Percentiles rank a stretch among this genome's conserved stretches.
Evolutionary conservation across 2,797 vertebrate species (phyloP).

Genomic region (Pangasius mekongensis): DNA sequence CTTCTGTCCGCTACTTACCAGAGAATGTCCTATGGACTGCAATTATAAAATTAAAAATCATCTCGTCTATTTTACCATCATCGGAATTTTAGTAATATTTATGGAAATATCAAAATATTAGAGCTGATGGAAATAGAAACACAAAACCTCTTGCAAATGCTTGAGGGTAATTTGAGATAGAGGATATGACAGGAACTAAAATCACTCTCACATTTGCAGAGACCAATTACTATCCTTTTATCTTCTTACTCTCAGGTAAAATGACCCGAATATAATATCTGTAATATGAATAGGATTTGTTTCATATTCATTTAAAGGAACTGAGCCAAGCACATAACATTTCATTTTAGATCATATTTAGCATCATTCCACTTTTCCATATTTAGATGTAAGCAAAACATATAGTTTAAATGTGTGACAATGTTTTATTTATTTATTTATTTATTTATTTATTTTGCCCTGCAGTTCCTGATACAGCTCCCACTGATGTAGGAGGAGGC

Average conservation of each 20-base stretch:
- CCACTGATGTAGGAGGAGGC: conserved; percentile 92
- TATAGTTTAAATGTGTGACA: not conserved
- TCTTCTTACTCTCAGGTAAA: not conserved
- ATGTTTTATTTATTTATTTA: not conserved
- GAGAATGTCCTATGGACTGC: not conserved
- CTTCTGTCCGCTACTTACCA: not conserved
- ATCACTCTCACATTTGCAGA: not conserved
- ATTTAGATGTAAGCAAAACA: not conserved
- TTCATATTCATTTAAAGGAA: not conserved
- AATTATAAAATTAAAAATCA: too few species aligned
- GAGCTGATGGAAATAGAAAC: not conserved
- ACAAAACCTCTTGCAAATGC: not conserved
- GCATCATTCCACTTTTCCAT: not conserved
- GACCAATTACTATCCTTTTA: not conserved
- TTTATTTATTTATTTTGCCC: conserved; percentile 50
- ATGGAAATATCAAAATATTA: not conserved
- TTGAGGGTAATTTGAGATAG: not conserved
- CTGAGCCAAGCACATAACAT: not conserved
- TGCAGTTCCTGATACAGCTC: conserved; percentile 90
- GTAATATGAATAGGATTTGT: not conserved
- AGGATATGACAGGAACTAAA: not conserved
- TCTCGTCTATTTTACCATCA: not conserved
- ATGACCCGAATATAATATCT: not conserved
- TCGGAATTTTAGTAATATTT: not conserved
- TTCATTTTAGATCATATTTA: not conserved